phyloP scores from a whole-genome alignment of 1,140 invertebrate species.

The Ceratina australensis region DNA sequence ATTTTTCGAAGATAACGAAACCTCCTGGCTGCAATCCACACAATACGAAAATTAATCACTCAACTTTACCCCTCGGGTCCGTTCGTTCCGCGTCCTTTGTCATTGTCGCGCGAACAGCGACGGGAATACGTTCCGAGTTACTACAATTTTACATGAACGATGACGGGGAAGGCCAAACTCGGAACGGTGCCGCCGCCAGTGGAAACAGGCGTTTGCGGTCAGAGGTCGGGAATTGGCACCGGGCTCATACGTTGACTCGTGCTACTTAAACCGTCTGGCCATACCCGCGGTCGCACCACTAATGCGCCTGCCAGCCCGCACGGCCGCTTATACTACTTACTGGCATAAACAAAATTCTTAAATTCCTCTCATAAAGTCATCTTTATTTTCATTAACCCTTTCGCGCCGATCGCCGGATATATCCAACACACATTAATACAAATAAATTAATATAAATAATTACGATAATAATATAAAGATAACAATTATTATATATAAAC shows the following conservation, averaged over 20 bases:
- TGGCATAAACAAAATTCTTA: too few relatives aligned
- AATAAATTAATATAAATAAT: too few relatives aligned
- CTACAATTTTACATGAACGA: constrained; percentile 7
- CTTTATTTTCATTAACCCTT: too few relatives aligned
- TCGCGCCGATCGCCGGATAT: too few relatives aligned
- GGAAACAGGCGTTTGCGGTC: constrained; percentile 27
- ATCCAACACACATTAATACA: too few relatives aligned
- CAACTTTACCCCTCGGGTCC: too few relatives aligned
- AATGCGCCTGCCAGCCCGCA: background rate
- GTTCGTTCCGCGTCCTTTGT: constrained; percentile 15
- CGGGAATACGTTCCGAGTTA: background rate
- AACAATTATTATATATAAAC: too few relatives aligned
- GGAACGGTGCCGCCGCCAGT: background rate
- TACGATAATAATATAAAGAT: too few relatives aligned
- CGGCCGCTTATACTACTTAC: too few relatives aligned
- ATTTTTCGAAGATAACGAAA: constrained; percentile 49
- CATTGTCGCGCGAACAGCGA: background rate
- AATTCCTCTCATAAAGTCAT: too few relatives aligned
- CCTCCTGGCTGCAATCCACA: constrained; percentile 23
- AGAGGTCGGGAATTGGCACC: constrained; percentile 18
- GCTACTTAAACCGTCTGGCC: constrained; percentile 11
- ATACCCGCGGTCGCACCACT: background rate
- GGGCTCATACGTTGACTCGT: constrained; percentile 30
- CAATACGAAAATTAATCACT: constrained; percentile 37
- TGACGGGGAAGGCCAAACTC: background rate